Percentiles rank a stretch among this genome's conserved stretches.
These are phyloP conservation scores for Taurulus bubalis DNA, from an alignment of 2,113 vertebrate genomes.

Conservation along the genomic window DNA sequence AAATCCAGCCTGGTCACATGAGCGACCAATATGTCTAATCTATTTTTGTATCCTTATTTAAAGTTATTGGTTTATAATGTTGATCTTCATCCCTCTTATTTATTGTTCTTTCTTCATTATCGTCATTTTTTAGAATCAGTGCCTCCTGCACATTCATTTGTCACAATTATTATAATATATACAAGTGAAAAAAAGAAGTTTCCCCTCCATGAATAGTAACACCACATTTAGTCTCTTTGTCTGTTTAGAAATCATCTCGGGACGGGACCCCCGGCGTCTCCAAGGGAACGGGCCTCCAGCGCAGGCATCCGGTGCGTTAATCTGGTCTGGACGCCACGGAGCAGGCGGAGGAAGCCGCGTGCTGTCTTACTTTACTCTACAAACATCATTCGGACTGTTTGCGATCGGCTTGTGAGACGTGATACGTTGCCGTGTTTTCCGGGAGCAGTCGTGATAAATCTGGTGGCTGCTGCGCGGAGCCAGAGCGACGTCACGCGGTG, in stretches of 20 bases:
- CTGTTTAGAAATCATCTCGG: slow-evolving; percentile 50
- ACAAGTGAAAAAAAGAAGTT: neutral
- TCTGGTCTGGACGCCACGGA: slow-evolving; percentile 46
- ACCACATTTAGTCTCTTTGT: slow-evolving; percentile 56
- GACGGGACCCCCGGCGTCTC: slow-evolving; percentile 68
- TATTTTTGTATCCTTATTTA: neutral
- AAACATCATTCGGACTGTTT: neutral
- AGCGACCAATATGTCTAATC: neutral
- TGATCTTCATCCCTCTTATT: neutral
- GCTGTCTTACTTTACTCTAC: neutral
- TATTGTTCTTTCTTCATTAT: neutral
- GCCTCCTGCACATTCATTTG: neutral
- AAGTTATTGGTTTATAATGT: slow-evolving; percentile 1
- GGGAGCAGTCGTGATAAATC: neutral
- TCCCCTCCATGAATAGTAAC: slow-evolving; percentile 64
- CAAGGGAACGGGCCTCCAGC: slow-evolving; percentile 66
- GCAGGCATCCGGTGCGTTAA: slow-evolving; percentile 71
- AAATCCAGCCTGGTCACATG: neutral
- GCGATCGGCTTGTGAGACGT: neutral
- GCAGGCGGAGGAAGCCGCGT: slow-evolving; percentile 29
- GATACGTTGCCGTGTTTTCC: neutral
- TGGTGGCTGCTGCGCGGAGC: neutral
- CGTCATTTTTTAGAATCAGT: neutral
- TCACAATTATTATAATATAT: neutral
- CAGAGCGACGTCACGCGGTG: slow-evolving; percentile 58